These are phyloP conservation scores for Pachypeltis micranthus DNA, from an alignment of 1,140 invertebrate genomes.

Conservation along the genomic window DNA sequence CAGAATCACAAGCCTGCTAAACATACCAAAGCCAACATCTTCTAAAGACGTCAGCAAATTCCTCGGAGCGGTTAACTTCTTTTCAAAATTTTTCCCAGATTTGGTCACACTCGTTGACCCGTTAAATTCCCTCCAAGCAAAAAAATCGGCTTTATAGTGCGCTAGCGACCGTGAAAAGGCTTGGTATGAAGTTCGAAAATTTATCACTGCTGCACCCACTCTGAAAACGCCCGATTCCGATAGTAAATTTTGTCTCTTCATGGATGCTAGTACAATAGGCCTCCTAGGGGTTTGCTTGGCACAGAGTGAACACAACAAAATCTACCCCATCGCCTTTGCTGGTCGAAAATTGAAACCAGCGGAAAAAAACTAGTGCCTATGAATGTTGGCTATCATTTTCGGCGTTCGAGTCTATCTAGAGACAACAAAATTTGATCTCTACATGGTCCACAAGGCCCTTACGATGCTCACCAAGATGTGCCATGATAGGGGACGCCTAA, in stretches of 20 bases:
- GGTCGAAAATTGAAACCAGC: neutral
- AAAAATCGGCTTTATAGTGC: neutral
- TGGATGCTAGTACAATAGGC: neutral
- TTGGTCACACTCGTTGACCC: neutral
- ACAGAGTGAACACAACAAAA: neutral
- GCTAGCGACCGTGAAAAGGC: neutral
- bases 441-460: neutral
- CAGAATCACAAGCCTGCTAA: neutral
- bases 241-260: neutral
- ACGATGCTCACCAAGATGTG: neutral
- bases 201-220: neutral
- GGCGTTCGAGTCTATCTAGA: neutral
- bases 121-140: neutral
- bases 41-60: neutral
- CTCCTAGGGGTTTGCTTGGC: neutral
- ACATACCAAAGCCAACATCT: conserved; percentile 19
- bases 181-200: neutral
- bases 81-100: neutral
- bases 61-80: neutral
- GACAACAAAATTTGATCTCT: neutral
- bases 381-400: neutral
- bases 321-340: neutral
- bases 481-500: neutral
- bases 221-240: neutral
- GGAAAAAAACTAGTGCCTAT: neutral